phyloP scores from a whole-genome alignment of 1,140 invertebrate genomes.

The Dryas iulia region DNA sequence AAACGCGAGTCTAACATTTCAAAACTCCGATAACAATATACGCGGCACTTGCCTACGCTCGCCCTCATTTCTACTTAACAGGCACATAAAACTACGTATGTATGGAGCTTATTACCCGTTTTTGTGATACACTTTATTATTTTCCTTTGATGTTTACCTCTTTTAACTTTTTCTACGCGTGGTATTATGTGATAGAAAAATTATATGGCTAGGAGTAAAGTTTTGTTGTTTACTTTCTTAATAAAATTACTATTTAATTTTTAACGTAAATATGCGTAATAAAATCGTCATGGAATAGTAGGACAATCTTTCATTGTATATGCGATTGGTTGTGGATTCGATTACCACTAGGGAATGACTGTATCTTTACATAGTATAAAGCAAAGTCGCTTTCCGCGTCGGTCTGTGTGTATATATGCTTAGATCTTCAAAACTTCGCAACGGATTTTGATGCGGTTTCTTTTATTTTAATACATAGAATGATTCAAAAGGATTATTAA shows the following conservation, averaged over 20 bases:
- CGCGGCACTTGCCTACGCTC: not conserved
- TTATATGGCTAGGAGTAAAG: not conserved
- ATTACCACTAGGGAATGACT: too few species aligned
- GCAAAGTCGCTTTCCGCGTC: too few species aligned
- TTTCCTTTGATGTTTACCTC: not conserved
- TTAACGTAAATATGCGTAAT: not conserved
- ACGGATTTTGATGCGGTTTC: too few species aligned
- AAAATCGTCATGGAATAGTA: too few species aligned
- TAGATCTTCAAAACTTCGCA: too few species aligned
- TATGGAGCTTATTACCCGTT: slow-evolving; percentile 1
- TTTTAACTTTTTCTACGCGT: not conserved
- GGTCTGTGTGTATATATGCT: too few species aligned
- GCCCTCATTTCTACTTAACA: slow-evolving; percentile 1
- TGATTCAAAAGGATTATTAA: too few species aligned
- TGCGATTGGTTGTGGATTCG: too few species aligned
- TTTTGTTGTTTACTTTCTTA: not conserved
- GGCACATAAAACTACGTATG: not conserved
- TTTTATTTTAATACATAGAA: too few species aligned
- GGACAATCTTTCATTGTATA: too few species aligned
- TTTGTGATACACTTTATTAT: slow-evolving; percentile 5
- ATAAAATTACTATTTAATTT: not conserved
- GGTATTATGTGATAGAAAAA: not conserved
- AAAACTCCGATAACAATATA: slow-evolving; percentile 3
- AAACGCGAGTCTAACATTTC: not conserved
- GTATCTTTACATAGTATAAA: too few species aligned